phyloP scores from a whole-genome alignment of 2,888 invertebrate genomes.

The Sycophila texana region DNA sequence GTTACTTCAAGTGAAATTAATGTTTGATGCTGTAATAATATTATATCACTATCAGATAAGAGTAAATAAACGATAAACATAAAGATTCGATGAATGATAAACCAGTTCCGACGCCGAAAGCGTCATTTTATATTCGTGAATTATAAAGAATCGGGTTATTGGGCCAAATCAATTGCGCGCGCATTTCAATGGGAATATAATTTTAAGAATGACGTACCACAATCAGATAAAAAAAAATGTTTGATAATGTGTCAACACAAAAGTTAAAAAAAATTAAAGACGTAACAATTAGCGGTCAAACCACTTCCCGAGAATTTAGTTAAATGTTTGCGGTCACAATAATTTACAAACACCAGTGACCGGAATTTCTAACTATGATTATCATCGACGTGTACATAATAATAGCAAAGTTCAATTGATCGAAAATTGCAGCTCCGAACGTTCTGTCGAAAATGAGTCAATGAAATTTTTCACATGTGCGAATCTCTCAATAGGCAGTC shows the following conservation, averaged over 20 bases:
- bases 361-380: neutral
- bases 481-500: neutral
- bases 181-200: conserved; percentile 22
- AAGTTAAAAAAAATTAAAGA: too few species aligned
- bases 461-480: conserved; percentile 3
- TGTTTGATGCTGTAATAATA: too few species aligned
- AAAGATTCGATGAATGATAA: too few species aligned
- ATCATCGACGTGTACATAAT: neutral
- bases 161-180: conserved; percentile 29
- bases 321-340: too few species aligned
- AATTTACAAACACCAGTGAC: too few species aligned
- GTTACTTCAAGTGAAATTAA: too few species aligned
- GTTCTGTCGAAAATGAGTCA: conserved; percentile 12
- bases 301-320: too few species aligned
- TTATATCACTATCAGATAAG: too few species aligned
- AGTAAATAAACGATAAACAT: too few species aligned
- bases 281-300: too few species aligned
- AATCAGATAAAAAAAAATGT: too few species aligned
- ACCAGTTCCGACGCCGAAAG: neutral
- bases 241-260: too few species aligned
- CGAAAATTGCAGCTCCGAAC: conserved; percentile 1
- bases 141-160: conserved; percentile 21
- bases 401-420: conserved; percentile 36
- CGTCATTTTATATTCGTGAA: neutral
- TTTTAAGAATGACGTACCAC: neutral